phyloP scores from a whole-genome alignment of 30 jellyfish, hydroid and myxozoan species.

The Sanderia malayensis region DNA sequence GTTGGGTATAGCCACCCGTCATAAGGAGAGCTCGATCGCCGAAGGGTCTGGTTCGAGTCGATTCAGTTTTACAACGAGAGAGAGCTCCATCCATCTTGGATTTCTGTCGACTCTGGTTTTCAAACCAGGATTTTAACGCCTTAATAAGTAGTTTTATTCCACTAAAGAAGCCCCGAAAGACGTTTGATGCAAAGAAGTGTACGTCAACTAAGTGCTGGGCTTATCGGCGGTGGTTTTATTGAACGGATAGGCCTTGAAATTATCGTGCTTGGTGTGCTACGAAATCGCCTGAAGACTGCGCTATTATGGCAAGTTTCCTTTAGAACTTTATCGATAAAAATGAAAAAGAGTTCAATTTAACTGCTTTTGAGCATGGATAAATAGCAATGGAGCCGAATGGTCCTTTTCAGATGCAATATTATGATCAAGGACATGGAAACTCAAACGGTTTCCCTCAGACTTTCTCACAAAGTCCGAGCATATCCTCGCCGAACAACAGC shows the following conservation, averaged over 20 bases:
- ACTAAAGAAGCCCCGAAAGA: neutral
- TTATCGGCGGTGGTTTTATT: conserved; percentile 15
- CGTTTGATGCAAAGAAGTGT: neutral
- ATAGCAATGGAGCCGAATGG: conserved; percentile 75
- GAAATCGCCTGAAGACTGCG: neutral
- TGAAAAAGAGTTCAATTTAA: conserved; percentile 25
- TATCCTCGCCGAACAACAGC: conserved; percentile 67
- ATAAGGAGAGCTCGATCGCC: conserved; percentile 79
- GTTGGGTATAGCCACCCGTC: too few relatives aligned
- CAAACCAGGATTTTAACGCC: neutral
- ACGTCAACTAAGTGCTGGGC: conserved; percentile 15
- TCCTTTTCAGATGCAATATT: conserved; percentile 72
- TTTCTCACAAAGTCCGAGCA: conserved; percentile 69
- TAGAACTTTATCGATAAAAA: conserved; percentile 43
- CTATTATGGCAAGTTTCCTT: conserved; percentile 45
- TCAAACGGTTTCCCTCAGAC: conserved; percentile 73
- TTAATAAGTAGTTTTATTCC: neutral
- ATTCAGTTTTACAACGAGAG: conserved; percentile 95
- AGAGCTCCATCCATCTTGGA: conserved; percentile 88
- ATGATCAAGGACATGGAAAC: conserved; percentile 76
- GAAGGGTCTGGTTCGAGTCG: conserved; percentile 96
- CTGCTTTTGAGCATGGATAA: conserved; percentile 42
- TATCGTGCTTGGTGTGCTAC: neutral
- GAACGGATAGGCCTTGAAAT: conserved; percentile 8
- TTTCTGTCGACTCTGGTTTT: conserved; percentile 54